Base-by-base conservation (phyloP, 2,113 vertebrate species). In the Polyodon spathula region DNA sequence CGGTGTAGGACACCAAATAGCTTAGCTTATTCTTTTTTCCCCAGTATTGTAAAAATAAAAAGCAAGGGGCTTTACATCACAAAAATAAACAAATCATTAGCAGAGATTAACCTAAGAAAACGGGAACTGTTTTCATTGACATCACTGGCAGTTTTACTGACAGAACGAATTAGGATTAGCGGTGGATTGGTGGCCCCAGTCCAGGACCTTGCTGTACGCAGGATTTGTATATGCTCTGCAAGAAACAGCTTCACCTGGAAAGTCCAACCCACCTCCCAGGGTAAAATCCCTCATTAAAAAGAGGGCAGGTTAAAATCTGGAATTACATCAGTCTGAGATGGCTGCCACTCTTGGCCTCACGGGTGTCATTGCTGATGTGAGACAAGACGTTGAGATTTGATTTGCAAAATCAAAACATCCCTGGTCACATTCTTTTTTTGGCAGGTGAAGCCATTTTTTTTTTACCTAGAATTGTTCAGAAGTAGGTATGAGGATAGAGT, bases 71-170 rank as follows among this genome's bases (percentile, higher is more conserved):
- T 50, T 50, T 50, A n/a, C 11, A 16, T 54, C 11, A 11, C 16
- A 54, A 16, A 5, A 54, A 54, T 54, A 54, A 54, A 54, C 53
- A 54, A 54, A 37, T 54, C 53, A 27, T 54, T 54, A 54, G 27
- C n/a, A 54, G 53, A 54, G 53, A 54, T 54, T 54, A 37, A 54
- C 27, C 6, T 37, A 27, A 16, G 11, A 52, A 52, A 52, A 52
- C 1, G 50, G 53, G 6, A 54, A 16, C 53, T 16, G 27, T 54
- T 54, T 37, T 27, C 4, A 16, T 54, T 16, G 10, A 10, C 37
- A 54, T 14, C 11, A 16, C 37, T 37, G 16, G n/a, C 2, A 6
- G 7, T 53, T 14, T 53, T 14, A 14, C 51, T 53, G 53, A 37
- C 53, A 54, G 53, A 52, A 15, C 15, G n/a, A 52, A 52, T 52